phyloP scores from a whole-genome alignment of 2,113 vertebrate species.

The Vidua macroura region DNA sequence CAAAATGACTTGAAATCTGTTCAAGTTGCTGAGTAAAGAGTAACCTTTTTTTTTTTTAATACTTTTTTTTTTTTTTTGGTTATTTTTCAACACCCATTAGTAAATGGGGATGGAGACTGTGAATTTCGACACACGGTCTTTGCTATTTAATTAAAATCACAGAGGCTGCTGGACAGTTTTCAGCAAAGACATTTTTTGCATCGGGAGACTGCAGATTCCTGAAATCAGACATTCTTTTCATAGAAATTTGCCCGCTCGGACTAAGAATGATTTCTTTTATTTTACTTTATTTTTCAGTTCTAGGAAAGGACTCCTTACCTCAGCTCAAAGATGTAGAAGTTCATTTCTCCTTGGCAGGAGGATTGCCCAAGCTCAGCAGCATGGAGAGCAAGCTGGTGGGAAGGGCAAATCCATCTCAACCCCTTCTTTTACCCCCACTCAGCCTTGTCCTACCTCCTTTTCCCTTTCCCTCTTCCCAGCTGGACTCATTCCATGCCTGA shows the following conservation, averaged over 20 bases:
- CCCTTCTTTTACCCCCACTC: neutral
- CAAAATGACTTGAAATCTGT: conserved; percentile 48
- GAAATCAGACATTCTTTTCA: neutral
- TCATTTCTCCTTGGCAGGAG: neutral
- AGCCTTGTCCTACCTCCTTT: neutral
- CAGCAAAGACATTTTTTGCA: neutral
- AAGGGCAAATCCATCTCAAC: neutral
- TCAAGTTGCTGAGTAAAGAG: conserved; percentile 38
- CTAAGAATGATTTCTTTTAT: neutral
- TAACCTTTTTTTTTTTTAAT: neutral
- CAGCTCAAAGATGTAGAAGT: neutral
- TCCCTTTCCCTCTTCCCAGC: neutral
- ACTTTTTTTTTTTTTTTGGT: neutral
- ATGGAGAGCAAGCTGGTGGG: accelerated
- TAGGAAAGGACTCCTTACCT: neutral
- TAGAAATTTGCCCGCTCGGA: neutral
- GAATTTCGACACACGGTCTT: neutral
- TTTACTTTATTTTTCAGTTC: neutral
- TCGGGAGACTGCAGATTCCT: neutral
- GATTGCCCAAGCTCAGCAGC: neutral
- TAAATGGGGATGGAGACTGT: neutral
- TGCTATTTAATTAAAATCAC: conserved; percentile 63
- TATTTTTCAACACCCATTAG: conserved; percentile 45
- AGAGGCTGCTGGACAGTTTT: conserved; percentile 35
- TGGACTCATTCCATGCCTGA: neutral